Conservation (phyloP, 2,113 vertebrate species). For the Pachyramphus minor region DNA sequence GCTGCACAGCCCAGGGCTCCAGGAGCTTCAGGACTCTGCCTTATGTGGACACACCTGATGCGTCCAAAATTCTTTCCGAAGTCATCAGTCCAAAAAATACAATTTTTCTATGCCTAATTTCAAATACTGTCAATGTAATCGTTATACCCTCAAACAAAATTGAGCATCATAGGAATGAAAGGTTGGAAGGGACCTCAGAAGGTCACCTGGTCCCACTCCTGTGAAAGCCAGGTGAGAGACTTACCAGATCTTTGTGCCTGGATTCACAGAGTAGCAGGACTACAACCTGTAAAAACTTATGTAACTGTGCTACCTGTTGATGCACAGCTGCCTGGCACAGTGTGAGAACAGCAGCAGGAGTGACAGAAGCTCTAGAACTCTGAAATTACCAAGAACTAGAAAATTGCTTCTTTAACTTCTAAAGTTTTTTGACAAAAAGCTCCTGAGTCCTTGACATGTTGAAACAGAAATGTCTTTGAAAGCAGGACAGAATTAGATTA, state of each 20-base stretch:
- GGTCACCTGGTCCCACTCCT: neutral
- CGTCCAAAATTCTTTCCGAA: neutral
- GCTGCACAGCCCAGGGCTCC: neutral
- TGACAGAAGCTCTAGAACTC: neutral
- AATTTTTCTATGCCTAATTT: neutral
- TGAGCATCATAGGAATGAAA: neutral
- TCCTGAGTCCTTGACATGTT: neutral
- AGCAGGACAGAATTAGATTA: neutral
- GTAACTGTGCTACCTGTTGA: neutral
- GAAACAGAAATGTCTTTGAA: neutral
- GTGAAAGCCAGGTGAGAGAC: too few relatives aligned
- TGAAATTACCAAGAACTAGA: neutral
- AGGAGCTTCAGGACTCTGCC: accelerated
- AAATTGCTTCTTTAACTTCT: neutral
- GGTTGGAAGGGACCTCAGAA: neutral
- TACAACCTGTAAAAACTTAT: neutral
- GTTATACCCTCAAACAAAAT: neutral
- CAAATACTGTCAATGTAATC: neutral
- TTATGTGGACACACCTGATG: neutral
- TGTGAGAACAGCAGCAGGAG: neutral
- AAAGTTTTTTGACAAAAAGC: neutral
- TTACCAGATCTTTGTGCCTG: neutral
- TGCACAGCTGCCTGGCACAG: neutral
- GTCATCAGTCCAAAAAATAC: neutral
- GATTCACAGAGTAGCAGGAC: neutral